Conservation (phyloP, 2,888 invertebrate species). For the Hypomecis punctinalis region DNA sequence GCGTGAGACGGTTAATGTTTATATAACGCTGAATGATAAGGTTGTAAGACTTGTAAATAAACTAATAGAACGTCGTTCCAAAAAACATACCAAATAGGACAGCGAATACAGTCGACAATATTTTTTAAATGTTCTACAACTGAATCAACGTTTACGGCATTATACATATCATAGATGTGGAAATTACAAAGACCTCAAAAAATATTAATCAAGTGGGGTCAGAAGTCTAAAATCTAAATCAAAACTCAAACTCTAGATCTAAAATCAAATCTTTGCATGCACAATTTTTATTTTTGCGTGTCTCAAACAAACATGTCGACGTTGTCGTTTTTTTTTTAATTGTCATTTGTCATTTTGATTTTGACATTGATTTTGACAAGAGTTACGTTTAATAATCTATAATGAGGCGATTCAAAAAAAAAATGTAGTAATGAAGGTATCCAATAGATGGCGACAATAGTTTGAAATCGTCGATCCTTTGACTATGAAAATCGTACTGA, state of each 20-base stretch:
- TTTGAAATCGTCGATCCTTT: no score
- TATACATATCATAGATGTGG: slow-evolving; percentile 47
- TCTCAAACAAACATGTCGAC: slow-evolving; percentile 9
- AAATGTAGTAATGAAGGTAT: no score
- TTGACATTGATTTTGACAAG: not conserved
- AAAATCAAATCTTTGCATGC: not conserved
- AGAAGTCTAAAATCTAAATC: not conserved
- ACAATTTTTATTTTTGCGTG: no score
- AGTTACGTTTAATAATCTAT: no score
- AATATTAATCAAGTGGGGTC: not conserved
- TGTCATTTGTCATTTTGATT: not conserved
- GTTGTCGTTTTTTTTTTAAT: slow-evolving; percentile 7
- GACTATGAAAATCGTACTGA: no score
- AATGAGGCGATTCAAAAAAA: no score
- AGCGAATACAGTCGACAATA: slow-evolving; percentile 62
- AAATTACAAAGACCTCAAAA: not conserved
- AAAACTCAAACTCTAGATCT: not conserved
- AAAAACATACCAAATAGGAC: slow-evolving; percentile 62
- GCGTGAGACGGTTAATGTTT: no score
- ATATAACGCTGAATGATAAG: no score
- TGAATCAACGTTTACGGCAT: slow-evolving; percentile 48
- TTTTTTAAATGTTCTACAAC: slow-evolving; percentile 59
- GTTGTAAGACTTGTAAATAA: no score
- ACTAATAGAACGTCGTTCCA: no score
- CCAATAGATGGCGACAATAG: no score